phyloP scores from a whole-genome alignment of 2,797 vertebrate species.

The Acipenser transmontanus region DNA sequence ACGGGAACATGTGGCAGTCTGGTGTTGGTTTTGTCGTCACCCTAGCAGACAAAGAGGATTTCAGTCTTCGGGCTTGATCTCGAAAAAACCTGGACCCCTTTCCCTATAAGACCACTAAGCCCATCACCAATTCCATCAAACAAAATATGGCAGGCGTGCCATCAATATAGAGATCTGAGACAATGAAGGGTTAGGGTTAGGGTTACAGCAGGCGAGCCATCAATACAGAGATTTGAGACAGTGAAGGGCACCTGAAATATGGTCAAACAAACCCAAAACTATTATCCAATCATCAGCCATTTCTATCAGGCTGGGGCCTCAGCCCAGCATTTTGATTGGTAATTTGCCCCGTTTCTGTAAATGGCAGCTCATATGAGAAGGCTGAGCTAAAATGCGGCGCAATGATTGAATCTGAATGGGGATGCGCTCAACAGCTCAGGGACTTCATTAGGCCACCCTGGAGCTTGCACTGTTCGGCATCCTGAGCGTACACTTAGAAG shows the following conservation, averaged over 20 bases:
- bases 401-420: background rate
- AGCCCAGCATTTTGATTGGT: background rate
- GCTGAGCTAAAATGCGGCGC: background rate
- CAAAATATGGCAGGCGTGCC: background rate
- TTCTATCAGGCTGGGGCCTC: background rate
- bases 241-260: background rate
- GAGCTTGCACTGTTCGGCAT: background rate
- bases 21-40: too few species aligned
- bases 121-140: background rate
- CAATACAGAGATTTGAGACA: background rate
- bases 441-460: background rate
- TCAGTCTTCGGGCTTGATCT: background rate
- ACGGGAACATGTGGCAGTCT: too few species aligned
- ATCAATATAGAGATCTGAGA: background rate
- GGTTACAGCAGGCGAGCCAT: background rate
- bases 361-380: background rate
- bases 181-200: too few species aligned
- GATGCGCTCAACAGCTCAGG: background rate
- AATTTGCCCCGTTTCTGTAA: background rate
- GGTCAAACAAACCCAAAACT: slow-evolving; percentile 6
- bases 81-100: background rate
- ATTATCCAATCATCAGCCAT: slow-evolving; percentile 6
- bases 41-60: background rate
- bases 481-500: too few species aligned
- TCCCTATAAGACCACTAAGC: background rate